Evolutionary conservation across 2,113 vertebrate genomes (phyloP).

Genomic region (Pterophyllum scalare): DNA sequence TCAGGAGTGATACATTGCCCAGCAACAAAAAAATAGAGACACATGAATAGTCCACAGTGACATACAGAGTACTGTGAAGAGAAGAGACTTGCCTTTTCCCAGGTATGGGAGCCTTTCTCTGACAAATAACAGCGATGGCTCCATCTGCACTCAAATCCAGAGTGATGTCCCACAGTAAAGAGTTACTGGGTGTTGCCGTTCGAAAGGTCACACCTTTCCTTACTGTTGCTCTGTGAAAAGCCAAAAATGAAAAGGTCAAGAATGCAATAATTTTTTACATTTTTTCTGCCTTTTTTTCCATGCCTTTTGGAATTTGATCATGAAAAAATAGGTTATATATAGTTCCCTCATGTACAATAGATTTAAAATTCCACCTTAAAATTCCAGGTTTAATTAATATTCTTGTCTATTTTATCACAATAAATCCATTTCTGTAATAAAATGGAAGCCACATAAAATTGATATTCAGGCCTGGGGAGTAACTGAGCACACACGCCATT

Average conservation of each 20-base stretch:
- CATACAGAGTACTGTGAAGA: background rate
- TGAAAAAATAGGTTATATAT: background rate
- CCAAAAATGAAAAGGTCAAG: conserved; percentile 50
- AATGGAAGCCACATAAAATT: background rate
- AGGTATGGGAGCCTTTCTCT: conserved; percentile 77
- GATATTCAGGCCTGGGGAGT: background rate
- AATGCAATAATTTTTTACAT: conserved; percentile 16
- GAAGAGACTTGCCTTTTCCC: conserved; percentile 80
- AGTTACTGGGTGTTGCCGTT: conserved; percentile 86
- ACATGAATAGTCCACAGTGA: background rate
- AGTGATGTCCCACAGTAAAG: conserved; percentile 86
- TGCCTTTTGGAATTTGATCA: background rate
- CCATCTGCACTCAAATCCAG: conserved; percentile 79
- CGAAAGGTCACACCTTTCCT: conserved; percentile 87
- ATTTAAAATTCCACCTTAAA: conserved; percentile 4
- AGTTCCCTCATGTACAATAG: background rate
- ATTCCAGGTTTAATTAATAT: background rate
- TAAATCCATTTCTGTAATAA: conserved; percentile 7
- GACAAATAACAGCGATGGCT: conserved; percentile 85
- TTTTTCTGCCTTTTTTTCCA: background rate
- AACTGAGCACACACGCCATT: background rate
- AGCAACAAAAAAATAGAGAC: background rate
- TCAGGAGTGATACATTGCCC: background rate
- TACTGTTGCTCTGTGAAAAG: conserved; percentile 85
- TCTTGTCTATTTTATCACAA: background rate